These are phyloP conservation scores for Equus przewalskii DNA, from an alignment of 2,113 vertebrate species.

Conservation along the genomic window DNA sequence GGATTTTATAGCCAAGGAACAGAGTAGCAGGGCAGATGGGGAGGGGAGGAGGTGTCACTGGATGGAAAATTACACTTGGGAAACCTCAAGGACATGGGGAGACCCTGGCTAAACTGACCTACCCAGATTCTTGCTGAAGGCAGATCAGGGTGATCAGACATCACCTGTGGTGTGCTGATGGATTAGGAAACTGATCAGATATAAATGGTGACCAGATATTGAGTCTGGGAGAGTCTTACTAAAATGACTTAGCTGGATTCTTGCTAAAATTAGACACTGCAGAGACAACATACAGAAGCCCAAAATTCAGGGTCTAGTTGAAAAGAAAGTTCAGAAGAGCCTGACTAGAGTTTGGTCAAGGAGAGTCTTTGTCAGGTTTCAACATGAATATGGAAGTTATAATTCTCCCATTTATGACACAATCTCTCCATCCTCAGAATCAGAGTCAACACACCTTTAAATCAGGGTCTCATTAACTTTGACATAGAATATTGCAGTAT, in stretches of 20 bases:
- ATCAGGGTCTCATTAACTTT: not conserved
- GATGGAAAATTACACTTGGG: not conserved
- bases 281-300: not conserved
- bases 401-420: not conserved
- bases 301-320: not conserved
- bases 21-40: not conserved
- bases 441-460: not conserved
- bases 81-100: not conserved
- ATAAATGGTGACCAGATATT: not conserved
- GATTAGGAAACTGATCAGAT: not conserved
- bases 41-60: not conserved
- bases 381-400: not conserved
- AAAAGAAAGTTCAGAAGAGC: not conserved
- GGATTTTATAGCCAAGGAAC: not conserved
- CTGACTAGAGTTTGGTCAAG: not conserved
- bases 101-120: not conserved
- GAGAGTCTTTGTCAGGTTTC: not conserved
- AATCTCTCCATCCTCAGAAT: not conserved
- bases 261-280: not conserved
- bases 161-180: not conserved
- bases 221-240: not conserved
- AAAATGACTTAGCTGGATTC: not conserved
- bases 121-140: not conserved
- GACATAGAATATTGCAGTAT: not conserved
- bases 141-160: not conserved